Evolutionary conservation across 2,113 vertebrate species (phyloP).

Genomic region (Pelecanoides urinatrix): DNA sequence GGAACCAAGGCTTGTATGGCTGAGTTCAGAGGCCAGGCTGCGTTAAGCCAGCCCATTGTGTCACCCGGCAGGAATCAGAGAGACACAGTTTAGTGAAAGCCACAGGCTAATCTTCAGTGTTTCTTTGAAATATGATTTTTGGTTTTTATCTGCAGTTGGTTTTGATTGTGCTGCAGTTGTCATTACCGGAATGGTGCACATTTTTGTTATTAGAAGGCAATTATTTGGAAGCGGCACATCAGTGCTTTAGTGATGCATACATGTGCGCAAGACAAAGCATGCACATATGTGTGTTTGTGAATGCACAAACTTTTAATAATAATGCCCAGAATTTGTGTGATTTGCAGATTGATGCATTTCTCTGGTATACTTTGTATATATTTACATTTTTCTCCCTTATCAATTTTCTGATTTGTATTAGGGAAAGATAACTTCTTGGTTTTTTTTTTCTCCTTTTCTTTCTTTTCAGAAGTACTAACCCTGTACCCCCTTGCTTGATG

Average conservation of each 20-base stretch:
- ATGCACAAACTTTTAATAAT: not conserved
- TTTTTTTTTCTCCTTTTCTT: not conserved
- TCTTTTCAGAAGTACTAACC: not conserved
- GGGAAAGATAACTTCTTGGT: not conserved
- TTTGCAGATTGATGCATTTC: not conserved
- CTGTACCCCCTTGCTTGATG: not conserved
- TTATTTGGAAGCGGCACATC: not conserved
- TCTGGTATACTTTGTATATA: not conserved
- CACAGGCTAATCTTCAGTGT: slow-evolving; percentile 3
- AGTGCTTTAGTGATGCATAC: not conserved
- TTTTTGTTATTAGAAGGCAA: not conserved
- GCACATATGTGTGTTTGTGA: not conserved
- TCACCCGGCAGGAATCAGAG: slow-evolving; percentile 42
- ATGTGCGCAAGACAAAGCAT: not conserved
- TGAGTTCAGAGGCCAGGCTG: slow-evolving; percentile 33
- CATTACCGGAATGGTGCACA: not conserved
- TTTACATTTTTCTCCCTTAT: not conserved
- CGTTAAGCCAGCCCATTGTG: slow-evolving; percentile 29
- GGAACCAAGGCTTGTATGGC: not conserved
- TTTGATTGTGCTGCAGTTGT: not conserved
- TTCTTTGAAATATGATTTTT: slow-evolving; percentile 52
- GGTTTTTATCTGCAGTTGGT: not conserved
- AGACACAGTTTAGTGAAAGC: slow-evolving; percentile 35
- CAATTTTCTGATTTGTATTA: not conserved
- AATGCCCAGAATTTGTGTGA: not conserved